Evolutionary conservation across 1,140 invertebrate genomes (phyloP), one percentile per base, ranked within the genome.

Genomic region (Cydia amplana): DNA sequence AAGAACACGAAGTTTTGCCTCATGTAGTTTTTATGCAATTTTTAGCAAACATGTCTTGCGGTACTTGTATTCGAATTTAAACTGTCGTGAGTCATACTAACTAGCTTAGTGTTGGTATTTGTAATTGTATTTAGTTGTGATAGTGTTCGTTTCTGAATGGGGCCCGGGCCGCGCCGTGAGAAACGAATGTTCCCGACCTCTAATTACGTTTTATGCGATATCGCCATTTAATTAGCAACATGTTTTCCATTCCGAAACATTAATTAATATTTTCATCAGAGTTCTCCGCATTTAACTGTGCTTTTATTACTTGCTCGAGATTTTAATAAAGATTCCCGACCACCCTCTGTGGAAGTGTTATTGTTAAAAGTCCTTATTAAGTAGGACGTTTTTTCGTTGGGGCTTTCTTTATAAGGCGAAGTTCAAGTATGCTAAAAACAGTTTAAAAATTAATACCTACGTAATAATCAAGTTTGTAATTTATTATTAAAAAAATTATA

Each of bases 201-300:
- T 92, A 92, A 92, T 92, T 92, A 91, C 86, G 89, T 87, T 89
- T 91, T 91, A 92, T 90, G 89, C 88, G 87, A 90, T 92, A 92
- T 92, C 88, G 88, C 87, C 89, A 89, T 92, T 91, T 92, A 91
- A 92, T 92, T 92, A 92, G 89, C 91, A 89, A 91, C 88, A 90
- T 90, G 89, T 91, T 92, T 89, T 85, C 85, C 88, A 91, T 92
- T 92, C 85, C 87, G 84, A 90, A 90, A 91, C 89, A 91, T 91
- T 92, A 91, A 92, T 92, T 92, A 92, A 92, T 91, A 92, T 91
- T 92, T 92, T 90, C 89, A 91, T 90, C 88, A 90, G 87, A 88
- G 86, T 89, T 89, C 88, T 84, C 84, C 84, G 87, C 88, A 87
- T 92, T 91, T 90, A 90, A 91, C 87, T 91, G 91, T 92, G 86